Percentiles rank a stretch among this genome's conserved stretches.
Conservation (phyloP, 1,140 invertebrate species). For the Conus ventricosus region DNA sequence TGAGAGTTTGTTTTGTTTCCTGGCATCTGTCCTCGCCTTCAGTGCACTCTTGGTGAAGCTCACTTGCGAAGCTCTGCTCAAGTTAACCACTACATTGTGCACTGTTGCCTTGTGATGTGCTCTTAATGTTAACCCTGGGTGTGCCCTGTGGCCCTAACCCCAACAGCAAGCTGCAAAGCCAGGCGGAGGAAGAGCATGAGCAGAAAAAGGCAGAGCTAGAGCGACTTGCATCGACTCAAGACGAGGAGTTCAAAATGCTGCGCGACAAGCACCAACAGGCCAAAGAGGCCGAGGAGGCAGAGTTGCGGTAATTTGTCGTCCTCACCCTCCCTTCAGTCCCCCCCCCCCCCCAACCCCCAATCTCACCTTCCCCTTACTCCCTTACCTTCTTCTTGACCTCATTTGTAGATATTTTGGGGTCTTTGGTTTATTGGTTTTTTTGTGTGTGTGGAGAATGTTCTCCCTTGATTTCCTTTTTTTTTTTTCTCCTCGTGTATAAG, state of each 20-base stretch:
- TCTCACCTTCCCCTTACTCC: neutral
- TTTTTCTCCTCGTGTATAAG: neutral
- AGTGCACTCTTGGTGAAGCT: too few species aligned
- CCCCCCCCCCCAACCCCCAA: neutral
- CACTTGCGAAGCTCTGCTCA: too few species aligned
- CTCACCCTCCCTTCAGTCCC: neutral
- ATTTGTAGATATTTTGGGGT: neutral
- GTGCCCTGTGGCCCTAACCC: neutral
- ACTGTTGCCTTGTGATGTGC: too few species aligned
- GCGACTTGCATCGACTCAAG: conserved; percentile 25
- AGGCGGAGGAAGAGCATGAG: conserved; percentile 19
- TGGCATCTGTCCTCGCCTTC: too few species aligned
- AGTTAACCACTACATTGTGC: too few species aligned
- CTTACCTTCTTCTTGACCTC: neutral
- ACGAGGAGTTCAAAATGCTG: conserved; percentile 47
- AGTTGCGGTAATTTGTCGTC: conserved; percentile 45
- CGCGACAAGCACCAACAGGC: conserved; percentile 47
- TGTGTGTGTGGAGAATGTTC: too few species aligned
- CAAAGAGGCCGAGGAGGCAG: conserved; percentile 45
- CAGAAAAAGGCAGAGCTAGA: conserved; percentile 17
- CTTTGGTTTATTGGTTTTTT: neutral
- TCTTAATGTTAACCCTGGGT: neutral
- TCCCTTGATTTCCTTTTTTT: neutral
- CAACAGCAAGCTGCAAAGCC: conserved; percentile 34
- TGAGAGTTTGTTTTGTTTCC: too few species aligned